Evolutionary conservation across 2,797 vertebrate genomes (phyloP).

Genomic region (Anolis apletophallus): DNA sequence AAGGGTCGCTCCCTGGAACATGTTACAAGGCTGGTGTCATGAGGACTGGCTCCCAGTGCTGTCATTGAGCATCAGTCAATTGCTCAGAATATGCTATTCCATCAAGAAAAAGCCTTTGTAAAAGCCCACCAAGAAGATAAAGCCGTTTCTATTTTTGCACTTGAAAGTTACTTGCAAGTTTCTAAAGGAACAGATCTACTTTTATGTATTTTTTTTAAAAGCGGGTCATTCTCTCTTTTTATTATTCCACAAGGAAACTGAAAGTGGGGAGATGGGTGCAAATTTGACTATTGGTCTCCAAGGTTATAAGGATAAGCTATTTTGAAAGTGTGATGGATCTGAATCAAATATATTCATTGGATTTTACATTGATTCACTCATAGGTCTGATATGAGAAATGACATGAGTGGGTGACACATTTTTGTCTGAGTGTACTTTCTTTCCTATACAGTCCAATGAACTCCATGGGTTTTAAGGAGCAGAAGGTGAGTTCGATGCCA

Average conservation of each 20-base stretch:
- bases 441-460: neutral
- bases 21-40: too few species aligned
- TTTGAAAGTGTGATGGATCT: neutral
- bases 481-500: neutral
- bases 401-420: neutral
- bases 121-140: conserved; percentile 31
- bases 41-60: too few species aligned
- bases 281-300: neutral
- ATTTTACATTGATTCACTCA: too few species aligned
- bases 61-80: too few species aligned
- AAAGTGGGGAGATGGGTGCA: too few species aligned
- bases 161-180: neutral
- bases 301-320: neutral
- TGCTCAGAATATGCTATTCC: conserved; percentile 7
- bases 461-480: neutral
- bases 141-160: neutral
- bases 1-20: too few species aligned
- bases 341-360: neutral
- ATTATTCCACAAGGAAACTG: neutral
- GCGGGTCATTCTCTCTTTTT: too few species aligned
- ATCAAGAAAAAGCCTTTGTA: conserved; percentile 51
- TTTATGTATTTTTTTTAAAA: too few species aligned
- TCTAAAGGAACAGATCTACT: neutral
- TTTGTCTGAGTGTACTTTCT: neutral
- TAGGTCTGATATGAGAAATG: neutral